A percentile compares a stretch with the other conserved stretches of the same genome.
These are phyloP conservation scores for Litocranius walleri DNA, from an alignment of 2,113 vertebrate genomes.

Conservation along the genomic window DNA sequence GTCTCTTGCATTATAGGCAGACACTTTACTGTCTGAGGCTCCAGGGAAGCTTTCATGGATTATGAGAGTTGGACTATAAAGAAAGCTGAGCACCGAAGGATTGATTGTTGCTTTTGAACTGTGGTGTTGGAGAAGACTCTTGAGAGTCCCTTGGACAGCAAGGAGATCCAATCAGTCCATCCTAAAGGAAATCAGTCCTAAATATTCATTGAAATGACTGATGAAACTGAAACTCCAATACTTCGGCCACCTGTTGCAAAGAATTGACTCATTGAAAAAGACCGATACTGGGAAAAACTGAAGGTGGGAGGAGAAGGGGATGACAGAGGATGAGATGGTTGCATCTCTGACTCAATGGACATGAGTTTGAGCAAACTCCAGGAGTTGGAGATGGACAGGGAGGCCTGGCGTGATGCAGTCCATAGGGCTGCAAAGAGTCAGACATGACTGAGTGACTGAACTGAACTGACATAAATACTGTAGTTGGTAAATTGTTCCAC, in stretches of 20 bases:
- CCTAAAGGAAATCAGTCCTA: not conserved
- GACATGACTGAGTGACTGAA: not conserved
- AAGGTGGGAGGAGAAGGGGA: not conserved
- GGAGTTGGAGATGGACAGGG: not conserved
- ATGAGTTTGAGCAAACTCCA: not conserved
- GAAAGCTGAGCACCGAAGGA: not conserved
- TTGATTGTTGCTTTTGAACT: not conserved
- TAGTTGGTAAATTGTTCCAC: not conserved
- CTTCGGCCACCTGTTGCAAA: not conserved
- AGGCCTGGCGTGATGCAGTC: fast-evolving
- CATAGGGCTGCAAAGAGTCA: not conserved
- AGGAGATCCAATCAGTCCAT: not conserved
- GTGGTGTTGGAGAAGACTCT: not conserved
- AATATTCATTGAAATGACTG: not conserved
- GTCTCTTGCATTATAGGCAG: too few relatives aligned
- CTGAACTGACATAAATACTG: not conserved
- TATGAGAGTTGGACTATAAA: not conserved
- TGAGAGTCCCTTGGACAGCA: not conserved
- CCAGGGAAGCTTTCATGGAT: not conserved
- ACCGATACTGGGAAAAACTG: not conserved
- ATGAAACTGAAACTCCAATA: not conserved
- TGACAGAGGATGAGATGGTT: not conserved
- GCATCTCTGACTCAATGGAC: not conserved
- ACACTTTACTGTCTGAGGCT: too few relatives aligned
- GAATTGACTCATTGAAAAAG: not conserved